Evolutionary conservation across 2,113 vertebrate species (phyloP).

Genomic region (Dasyornis broadbenti): DNA sequence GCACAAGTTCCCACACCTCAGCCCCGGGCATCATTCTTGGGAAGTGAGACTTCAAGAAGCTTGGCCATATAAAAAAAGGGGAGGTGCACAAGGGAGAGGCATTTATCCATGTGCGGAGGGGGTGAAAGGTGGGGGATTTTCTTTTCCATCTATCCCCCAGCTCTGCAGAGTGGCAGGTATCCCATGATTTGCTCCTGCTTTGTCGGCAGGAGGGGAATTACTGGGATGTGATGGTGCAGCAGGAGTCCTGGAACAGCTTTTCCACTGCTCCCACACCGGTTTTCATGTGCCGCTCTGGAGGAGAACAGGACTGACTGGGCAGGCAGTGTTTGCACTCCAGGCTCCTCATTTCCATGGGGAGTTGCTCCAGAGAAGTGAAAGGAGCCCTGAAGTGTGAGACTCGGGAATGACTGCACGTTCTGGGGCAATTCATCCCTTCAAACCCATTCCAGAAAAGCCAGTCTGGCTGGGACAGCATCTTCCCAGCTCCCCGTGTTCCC

Average conservation of each 20-base stretch:
- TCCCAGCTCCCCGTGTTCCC: background rate
- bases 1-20: slow-evolving; percentile 48
- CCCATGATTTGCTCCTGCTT: background rate
- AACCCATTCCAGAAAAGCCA: background rate
- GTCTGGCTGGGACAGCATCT: background rate
- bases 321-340: background rate
- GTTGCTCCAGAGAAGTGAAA: background rate
- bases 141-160: background rate
- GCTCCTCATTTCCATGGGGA: slow-evolving; percentile 10
- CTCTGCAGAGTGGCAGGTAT: background rate
- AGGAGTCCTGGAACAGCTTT: background rate
- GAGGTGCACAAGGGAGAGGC: slow-evolving; percentile 45
- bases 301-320: background rate
- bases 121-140: background rate
- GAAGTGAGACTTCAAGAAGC: slow-evolving; percentile 56
- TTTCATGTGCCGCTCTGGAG: background rate
- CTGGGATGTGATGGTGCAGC: background rate
- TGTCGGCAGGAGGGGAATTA: background rate
- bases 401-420: background rate
- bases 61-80: slow-evolving; percentile 26
- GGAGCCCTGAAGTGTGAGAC: background rate
- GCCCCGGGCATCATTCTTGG: slow-evolving; percentile 70
- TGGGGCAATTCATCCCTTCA: background rate
- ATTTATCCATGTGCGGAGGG: background rate
- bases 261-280: background rate